Conservation (phyloP, 2,888 invertebrate genomes). For the Cosmopolites sordidus region DNA sequence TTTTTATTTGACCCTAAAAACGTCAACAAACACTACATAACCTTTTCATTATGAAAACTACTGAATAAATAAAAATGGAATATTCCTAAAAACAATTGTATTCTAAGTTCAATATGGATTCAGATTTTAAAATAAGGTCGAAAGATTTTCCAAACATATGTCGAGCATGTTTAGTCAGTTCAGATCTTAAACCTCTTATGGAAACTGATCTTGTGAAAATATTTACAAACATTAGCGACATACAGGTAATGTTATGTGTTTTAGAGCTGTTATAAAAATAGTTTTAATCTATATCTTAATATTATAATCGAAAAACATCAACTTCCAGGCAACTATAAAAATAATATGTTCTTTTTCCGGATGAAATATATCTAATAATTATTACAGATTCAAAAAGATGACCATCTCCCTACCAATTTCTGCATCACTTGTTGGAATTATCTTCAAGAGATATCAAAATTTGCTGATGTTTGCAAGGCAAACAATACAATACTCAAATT, state of each 20-base stretch:
- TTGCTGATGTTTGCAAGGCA: conserved; percentile 28
- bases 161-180: conserved; percentile 24
- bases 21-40: conserved; percentile 12
- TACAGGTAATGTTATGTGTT: conserved; percentile 24
- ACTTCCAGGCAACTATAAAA: too few relatives aligned
- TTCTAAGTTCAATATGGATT: conserved; percentile 11
- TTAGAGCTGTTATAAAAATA: too few relatives aligned
- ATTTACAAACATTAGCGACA: conserved; percentile 23
- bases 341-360: too few relatives aligned
- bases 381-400: conserved; percentile 16
- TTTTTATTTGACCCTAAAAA: conserved; percentile 6
- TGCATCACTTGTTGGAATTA: conserved; percentile 25
- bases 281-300: too few relatives aligned
- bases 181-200: conserved; percentile 22
- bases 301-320: too few relatives aligned
- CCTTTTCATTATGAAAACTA: neutral
- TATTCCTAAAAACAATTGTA: neutral
- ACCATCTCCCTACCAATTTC: conserved; percentile 29
- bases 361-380: too few relatives aligned
- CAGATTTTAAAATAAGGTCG: conserved; percentile 15
- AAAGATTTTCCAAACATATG: conserved; percentile 29
- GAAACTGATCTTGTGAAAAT: conserved; percentile 19
- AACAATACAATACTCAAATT: conserved; percentile 24
- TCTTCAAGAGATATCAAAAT: conserved; percentile 26
- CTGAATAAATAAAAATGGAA: conserved; percentile 1